phyloP scores from a whole-genome alignment of 2,113 vertebrate genomes.

The Stegastes partitus region DNA sequence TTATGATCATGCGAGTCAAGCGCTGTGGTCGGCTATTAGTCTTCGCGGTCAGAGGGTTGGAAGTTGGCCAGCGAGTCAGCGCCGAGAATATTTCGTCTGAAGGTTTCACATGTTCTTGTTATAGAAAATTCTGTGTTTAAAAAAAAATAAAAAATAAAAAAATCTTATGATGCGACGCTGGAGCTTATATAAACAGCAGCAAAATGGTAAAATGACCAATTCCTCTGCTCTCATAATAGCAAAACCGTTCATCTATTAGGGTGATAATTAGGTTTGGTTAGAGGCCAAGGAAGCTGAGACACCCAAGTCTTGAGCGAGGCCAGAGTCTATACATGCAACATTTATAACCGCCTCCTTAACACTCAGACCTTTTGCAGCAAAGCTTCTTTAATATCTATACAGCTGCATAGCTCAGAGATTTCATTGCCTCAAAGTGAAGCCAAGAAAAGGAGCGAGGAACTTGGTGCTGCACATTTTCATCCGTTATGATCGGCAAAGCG shows the following conservation, averaged over 20 bases:
- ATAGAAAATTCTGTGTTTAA: constrained; percentile 13
- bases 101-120: constrained; percentile 33
- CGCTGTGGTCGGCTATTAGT: constrained; percentile 42
- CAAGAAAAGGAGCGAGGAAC: constrained; percentile 57
- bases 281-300: constrained; percentile 41
- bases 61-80: constrained; percentile 21
- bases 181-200: not conserved
- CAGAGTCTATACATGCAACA: constrained; percentile 48
- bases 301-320: constrained; percentile 33
- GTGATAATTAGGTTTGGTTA: constrained; percentile 50
- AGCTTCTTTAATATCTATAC: constrained; percentile 66
- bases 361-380: constrained; percentile 47
- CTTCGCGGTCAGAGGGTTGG: constrained; percentile 25
- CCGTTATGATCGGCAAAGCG: constrained; percentile 62
- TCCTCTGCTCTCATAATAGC: constrained; percentile 34
- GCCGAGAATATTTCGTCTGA: constrained; percentile 15
- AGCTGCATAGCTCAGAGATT: constrained; percentile 58
- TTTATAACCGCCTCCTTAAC: constrained; percentile 62
- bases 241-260: constrained; percentile 39
- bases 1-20: constrained; percentile 51
- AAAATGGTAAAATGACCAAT: constrained; percentile 24
- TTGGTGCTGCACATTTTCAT: constrained; percentile 61
- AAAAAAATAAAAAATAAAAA: too few species aligned
- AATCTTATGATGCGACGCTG: not conserved
- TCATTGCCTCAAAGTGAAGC: constrained; percentile 62